Evolutionary conservation across 2,888 invertebrate genomes (phyloP).

Genomic region (Mellilla xanthometata): DNA sequence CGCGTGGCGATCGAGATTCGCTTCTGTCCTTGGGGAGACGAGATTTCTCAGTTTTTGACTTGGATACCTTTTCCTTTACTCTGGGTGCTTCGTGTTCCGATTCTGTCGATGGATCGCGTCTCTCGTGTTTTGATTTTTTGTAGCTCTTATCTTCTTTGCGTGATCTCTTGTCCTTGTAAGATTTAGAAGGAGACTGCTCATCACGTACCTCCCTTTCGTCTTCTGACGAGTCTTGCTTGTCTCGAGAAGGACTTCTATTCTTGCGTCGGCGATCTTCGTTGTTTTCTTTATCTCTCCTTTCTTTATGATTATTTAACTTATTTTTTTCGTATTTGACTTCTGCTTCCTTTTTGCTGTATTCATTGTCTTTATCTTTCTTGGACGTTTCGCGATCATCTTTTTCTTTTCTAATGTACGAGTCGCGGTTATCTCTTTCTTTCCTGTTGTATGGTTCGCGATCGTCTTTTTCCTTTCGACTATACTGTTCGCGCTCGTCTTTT

Average conservation of each 20-base stretch:
- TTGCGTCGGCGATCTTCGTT: conserved; percentile 37
- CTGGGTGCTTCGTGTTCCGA: conserved; percentile 54
- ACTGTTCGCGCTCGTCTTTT: conserved; percentile 39
- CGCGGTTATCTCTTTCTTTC: conserved; percentile 28
- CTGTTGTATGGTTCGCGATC: conserved; percentile 42
- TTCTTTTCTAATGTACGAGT: conserved; percentile 32
- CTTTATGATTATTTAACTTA: conserved; percentile 38
- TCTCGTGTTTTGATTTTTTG: conserved; percentile 47
- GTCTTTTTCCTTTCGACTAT: conserved; percentile 46
- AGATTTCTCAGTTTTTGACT: conserved; percentile 35
- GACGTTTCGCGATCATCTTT: conserved; percentile 22
- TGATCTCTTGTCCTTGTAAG: conserved; percentile 44
- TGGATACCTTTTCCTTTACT: conserved; percentile 43
- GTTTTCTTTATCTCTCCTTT: conserved; percentile 19
- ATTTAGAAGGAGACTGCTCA: conserved; percentile 44
- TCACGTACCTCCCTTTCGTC: conserved; percentile 44
- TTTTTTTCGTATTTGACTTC: conserved; percentile 40
- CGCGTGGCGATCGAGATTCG: conserved; percentile 38
- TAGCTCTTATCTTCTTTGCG: conserved; percentile 51
- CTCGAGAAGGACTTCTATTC: conserved; percentile 50
- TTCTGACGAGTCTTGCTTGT: conserved; percentile 51
- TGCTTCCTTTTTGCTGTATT: conserved; percentile 40
- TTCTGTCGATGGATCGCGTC: conserved; percentile 53
- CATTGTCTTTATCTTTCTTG: conserved; percentile 36
- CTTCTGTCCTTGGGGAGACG: conserved; percentile 47